A percentile compares a stretch with the other conserved stretches of the same genome.
phyloP scores from a whole-genome alignment of 2,797 vertebrate genomes.

The Steatocranus sp. region DNA sequence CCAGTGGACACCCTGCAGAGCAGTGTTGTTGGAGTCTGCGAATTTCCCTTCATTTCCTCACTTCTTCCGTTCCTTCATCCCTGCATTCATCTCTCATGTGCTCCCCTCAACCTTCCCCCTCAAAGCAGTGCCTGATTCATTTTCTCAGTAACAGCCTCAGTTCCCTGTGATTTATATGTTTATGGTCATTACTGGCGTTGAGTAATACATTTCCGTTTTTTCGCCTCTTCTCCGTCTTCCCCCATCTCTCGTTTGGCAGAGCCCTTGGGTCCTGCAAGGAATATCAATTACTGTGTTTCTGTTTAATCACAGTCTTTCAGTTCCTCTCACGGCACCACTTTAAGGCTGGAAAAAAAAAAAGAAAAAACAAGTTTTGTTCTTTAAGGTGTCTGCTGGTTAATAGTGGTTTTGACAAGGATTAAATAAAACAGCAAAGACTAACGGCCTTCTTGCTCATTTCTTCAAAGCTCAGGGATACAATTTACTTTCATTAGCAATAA shows the following conservation, averaged over 20 bases:
- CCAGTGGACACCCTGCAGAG: conserved; percentile 26
- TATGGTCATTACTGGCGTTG: conserved; percentile 79
- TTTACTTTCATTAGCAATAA: conserved; percentile 9
- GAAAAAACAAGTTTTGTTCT: conserved; percentile 10
- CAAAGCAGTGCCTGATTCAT: conserved; percentile 62
- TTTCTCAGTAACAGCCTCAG: conserved; percentile 53
- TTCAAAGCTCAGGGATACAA: not conserved
- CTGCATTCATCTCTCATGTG: conserved; percentile 32
- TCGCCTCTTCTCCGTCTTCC: conserved; percentile 49
- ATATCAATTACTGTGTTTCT: conserved; percentile 74
- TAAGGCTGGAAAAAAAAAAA: not conserved
- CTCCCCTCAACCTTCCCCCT: conserved; percentile 30
- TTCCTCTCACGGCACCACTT: conserved; percentile 21
- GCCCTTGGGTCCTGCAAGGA: conserved; percentile 58
- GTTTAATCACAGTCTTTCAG: conserved; percentile 66
- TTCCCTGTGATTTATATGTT: conserved; percentile 80
- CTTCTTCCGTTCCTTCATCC: conserved; percentile 21
- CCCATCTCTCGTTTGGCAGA: conserved; percentile 63
- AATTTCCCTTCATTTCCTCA: conserved; percentile 25
- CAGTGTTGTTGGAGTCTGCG: conserved; percentile 5
- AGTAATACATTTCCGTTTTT: conserved; percentile 73
- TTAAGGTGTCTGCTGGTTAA: not conserved
- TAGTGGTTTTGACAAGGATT: not conserved
- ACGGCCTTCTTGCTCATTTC: not conserved
- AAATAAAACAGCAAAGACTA: not conserved